phyloP scores from a whole-genome alignment of 2,797 vertebrate species.

The Sebastes elongatus region DNA sequence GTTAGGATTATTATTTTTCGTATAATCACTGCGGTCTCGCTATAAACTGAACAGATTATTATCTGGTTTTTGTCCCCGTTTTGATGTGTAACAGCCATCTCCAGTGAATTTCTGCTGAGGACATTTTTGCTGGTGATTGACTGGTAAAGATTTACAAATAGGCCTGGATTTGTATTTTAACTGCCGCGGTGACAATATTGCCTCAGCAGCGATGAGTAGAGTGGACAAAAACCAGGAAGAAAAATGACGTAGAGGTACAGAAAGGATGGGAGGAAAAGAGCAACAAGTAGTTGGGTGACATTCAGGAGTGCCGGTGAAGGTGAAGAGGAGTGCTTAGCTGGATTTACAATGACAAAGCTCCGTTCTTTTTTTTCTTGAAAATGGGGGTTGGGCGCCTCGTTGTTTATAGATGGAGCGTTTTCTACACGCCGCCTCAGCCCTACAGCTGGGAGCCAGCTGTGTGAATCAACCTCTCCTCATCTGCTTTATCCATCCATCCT shows the following conservation, averaged over 20 bases:
- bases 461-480: conserved; percentile 77
- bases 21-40: conserved; percentile 74
- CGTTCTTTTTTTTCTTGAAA: conserved; percentile 34
- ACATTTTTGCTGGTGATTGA: conserved; percentile 4
- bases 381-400: conserved; percentile 62
- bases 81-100: conserved; percentile 22
- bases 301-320: conserved; percentile 31
- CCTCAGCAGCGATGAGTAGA: background rate
- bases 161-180: conserved; percentile 14
- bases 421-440: conserved; percentile 40
- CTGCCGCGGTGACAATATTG: background rate
- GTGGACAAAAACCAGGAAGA: background rate
- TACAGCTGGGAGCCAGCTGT: conserved; percentile 86
- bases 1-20: conserved; percentile 83
- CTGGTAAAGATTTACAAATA: background rate
- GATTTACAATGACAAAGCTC: conserved; percentile 58
- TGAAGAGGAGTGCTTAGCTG: conserved; percentile 38
- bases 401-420: conserved; percentile 72
- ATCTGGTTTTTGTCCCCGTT: conserved; percentile 65
- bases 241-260: background rate
- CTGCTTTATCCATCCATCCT: conserved; percentile 73
- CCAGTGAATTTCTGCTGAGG: background rate
- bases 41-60: conserved; percentile 73
- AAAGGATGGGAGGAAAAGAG: conserved; percentile 17
- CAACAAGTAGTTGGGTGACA: conserved; percentile 12